Evolutionary conservation across 2,888 invertebrate species (phyloP), one percentile per base, ranked within the genome.

Genomic region (Itoplectis maculator): DNA sequence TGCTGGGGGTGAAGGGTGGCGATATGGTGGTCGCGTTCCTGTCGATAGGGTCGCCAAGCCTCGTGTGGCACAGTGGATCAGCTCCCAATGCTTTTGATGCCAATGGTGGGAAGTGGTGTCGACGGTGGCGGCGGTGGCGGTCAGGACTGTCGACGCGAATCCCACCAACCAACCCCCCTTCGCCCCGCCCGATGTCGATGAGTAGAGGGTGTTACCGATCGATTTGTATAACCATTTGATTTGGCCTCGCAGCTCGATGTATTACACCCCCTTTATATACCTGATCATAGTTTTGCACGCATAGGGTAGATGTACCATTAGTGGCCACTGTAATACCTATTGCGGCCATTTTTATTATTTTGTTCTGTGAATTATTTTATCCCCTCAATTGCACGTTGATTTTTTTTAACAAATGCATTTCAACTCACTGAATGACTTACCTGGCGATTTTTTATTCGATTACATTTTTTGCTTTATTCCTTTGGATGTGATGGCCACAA

Each of bases 141-240:
- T 81, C 76, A 77, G 63, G 35, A 42, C 80, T 80, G 72, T 77
- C 72, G 73, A 65, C 63, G 45, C 80, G 72, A 49, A 37, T 47
- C 47, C 47, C 47, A 47, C 69, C 37, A 66, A 63, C 63, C 56
- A 20, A 18, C 51, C 47, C 61, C 18, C 35, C n/a, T n/a, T n/a
- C n/a, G n/a, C n/a, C n/a, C n/a, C n/a, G n/a, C 40, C n/a, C 49
- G 20, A 45, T 54, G 15, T 69, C 73, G 47, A 63, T 51, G 37
- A 66, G 66, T 51, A 40, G 40, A 61, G 49, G 51, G 72, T 72
- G 72, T 69, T 73, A 73, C 73, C 76, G 47, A 85, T 84, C 83
- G 82, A 86, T 86, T 82, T 84, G 69, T 79, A 79, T 79, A 79
- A 79, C 76, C 70, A 82, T 81, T 82, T 81, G 76, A 76, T 82